phyloP scores from a whole-genome alignment of 2,888 invertebrate genomes.

The Helicoverpa assulta region DNA sequence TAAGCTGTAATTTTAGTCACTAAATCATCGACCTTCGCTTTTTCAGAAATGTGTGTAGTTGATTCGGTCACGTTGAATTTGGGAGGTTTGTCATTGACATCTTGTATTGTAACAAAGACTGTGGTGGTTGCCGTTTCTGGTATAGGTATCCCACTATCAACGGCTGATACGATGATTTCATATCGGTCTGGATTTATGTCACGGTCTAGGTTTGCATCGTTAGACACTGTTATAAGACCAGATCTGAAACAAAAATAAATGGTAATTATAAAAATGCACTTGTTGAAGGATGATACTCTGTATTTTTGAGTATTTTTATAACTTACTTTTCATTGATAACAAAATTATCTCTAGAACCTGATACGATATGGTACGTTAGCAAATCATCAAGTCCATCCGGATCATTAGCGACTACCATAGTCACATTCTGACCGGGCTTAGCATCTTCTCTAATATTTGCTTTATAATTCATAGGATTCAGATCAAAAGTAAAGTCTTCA shows the following conservation, averaged over 20 bases:
- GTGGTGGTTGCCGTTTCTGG: conserved; percentile 95
- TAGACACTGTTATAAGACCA: conserved; percentile 93
- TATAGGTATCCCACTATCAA: conserved; percentile 93
- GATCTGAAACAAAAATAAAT: conserved; percentile 83
- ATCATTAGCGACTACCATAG: conserved; percentile 93
- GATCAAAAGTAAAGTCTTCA: conserved; percentile 86
- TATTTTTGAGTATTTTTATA: background rate
- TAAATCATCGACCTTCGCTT: conserved; percentile 90
- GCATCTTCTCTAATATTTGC: conserved; percentile 93
- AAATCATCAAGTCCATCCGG: conserved; percentile 94
- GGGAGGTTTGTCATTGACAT: conserved; percentile 96
- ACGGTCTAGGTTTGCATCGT: conserved; percentile 93
- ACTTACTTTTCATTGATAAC: conserved; percentile 92
- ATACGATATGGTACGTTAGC: conserved; percentile 92
- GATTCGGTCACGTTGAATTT: conserved; percentile 92
- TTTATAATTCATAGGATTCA: conserved; percentile 93
- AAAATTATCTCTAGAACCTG: conserved; percentile 94
- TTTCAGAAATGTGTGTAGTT: conserved; percentile 93
- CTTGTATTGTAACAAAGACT: conserved; percentile 92
- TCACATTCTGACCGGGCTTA: conserved; percentile 92
- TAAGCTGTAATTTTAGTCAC: conserved; percentile 92
- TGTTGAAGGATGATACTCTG: no score
- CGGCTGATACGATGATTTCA: conserved; percentile 93
- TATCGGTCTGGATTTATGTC: conserved; percentile 92
- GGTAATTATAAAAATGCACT: no score